phyloP scores from a whole-genome alignment of 2,797 vertebrate species.

The Helarctos malayanus region DNA sequence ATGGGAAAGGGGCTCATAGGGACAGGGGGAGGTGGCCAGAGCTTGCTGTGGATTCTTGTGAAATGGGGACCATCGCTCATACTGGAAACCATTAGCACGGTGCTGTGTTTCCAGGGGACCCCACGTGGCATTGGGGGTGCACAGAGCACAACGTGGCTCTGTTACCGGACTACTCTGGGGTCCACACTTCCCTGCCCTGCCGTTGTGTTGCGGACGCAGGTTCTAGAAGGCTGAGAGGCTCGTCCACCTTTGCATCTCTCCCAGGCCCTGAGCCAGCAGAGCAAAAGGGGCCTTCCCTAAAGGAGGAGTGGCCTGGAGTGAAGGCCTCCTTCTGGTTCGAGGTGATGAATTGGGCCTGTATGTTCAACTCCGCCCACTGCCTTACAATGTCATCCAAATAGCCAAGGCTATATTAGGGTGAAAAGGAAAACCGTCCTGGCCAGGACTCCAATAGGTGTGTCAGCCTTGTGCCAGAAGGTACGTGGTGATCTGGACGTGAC shows the following conservation, averaged over 20 bases:
- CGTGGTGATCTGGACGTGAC: accelerated
- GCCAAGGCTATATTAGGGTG: not conserved
- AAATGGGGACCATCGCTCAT: accelerated
- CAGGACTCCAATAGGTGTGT: not conserved
- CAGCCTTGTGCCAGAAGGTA: accelerated
- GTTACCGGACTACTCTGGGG: not conserved
- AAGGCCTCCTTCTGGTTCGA: not conserved
- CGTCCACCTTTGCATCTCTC: accelerated
- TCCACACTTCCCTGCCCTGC: accelerated
- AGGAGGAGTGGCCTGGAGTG: not conserved
- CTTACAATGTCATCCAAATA: not conserved
- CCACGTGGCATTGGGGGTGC: not conserved
- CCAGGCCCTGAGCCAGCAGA: not conserved
- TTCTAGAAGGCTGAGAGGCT: not conserved
- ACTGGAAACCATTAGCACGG: not conserved
- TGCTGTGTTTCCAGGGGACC: not conserved
- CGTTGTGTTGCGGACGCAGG: accelerated
- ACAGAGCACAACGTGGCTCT: accelerated
- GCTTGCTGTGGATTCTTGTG: accelerated
- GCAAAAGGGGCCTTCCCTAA: no score
- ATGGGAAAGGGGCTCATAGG: not conserved
- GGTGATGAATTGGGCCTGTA: no score
- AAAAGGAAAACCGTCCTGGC: not conserved
- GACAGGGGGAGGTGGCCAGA: accelerated
- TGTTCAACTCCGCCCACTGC: not conserved